Evolutionary conservation across 2,888 invertebrate species (phyloP).

Genomic region (Globia sparganii): DNA sequence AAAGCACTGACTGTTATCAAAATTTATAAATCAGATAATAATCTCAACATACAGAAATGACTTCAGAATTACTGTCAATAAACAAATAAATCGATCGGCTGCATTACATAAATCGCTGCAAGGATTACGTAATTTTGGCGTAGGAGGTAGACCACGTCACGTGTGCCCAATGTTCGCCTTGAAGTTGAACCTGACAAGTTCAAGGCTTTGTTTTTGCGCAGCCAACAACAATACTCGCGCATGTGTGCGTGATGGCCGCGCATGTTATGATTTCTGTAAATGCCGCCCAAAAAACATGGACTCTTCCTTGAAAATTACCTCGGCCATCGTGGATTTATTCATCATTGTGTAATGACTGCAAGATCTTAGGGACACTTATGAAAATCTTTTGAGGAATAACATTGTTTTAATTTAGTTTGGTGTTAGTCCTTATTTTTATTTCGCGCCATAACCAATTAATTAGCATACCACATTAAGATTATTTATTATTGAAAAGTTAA

Average conservation of each 20-base stretch:
- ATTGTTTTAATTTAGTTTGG: slow-evolving; percentile 1
- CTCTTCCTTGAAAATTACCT: slow-evolving; percentile 45
- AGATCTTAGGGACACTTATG: background rate
- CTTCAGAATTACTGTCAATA: slow-evolving; percentile 2
- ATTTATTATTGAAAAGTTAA: background rate
- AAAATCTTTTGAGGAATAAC: background rate
- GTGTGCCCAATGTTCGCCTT: slow-evolving; percentile 84
- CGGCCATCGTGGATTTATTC: slow-evolving; percentile 36
- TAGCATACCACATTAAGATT: background rate
- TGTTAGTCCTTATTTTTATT: slow-evolving; percentile 16
- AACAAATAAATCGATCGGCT: slow-evolving; percentile 18
- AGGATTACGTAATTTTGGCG: slow-evolving; percentile 83
- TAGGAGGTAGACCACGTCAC: slow-evolving; percentile 83
- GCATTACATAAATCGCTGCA: slow-evolving; percentile 50
- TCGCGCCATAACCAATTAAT: slow-evolving; percentile 37
- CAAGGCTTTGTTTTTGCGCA: slow-evolving; percentile 89
- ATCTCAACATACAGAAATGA: background rate
- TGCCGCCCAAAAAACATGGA: slow-evolving; percentile 65
- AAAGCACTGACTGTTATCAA: background rate
- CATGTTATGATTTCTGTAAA: slow-evolving; percentile 70
- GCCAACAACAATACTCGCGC: slow-evolving; percentile 75
- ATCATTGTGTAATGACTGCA: slow-evolving; percentile 32
- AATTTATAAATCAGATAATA: background rate
- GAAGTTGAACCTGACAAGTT: slow-evolving; percentile 87
- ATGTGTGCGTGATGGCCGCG: slow-evolving; percentile 73